Conservation (phyloP, 2,888 invertebrate species). For the Spatulosminthurus flaviceps region DNA sequence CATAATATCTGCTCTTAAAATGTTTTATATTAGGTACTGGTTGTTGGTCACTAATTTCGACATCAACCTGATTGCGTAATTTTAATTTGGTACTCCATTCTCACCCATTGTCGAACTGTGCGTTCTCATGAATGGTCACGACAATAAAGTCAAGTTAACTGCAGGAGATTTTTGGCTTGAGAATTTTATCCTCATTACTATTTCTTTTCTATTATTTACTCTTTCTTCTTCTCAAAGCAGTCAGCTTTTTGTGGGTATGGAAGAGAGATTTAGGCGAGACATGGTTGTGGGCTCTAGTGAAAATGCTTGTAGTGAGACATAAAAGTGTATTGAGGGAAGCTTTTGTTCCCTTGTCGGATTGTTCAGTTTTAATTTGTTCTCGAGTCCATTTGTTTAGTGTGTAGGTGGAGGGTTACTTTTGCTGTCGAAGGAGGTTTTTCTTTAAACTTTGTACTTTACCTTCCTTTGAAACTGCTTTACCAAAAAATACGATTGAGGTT, state of each 20-base stretch:
- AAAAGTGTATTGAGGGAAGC: not conserved
- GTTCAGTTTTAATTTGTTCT: no score
- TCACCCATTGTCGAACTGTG: slow-evolving; percentile 26
- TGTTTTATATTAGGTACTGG: not conserved
- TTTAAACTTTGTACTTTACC: no score
- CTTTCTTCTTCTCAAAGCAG: not conserved
- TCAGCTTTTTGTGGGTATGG: not conserved
- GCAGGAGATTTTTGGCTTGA: not conserved
- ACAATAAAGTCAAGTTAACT: slow-evolving; percentile 23
- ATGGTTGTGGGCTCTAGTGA: not conserved
- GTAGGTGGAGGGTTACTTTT: no score
- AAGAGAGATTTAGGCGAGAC: not conserved
- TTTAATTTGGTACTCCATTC: slow-evolving; percentile 29
- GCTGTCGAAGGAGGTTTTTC: no score
- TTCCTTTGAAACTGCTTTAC: no score
- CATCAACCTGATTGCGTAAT: slow-evolving; percentile 33
- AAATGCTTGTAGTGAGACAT: not conserved
- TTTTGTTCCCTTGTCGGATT: no score
- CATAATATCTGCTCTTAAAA: not conserved
- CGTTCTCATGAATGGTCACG: slow-evolving; percentile 26
- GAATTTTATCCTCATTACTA: not conserved
- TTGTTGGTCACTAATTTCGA: slow-evolving; percentile 15
- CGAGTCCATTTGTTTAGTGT: no score
- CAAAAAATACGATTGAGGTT: not conserved
- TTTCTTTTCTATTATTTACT: not conserved